Evolutionary conservation across 2,888 invertebrate genomes (phyloP), one percentile per base, ranked within the genome.

Genomic region (Cyclophora albipunctata): DNA sequence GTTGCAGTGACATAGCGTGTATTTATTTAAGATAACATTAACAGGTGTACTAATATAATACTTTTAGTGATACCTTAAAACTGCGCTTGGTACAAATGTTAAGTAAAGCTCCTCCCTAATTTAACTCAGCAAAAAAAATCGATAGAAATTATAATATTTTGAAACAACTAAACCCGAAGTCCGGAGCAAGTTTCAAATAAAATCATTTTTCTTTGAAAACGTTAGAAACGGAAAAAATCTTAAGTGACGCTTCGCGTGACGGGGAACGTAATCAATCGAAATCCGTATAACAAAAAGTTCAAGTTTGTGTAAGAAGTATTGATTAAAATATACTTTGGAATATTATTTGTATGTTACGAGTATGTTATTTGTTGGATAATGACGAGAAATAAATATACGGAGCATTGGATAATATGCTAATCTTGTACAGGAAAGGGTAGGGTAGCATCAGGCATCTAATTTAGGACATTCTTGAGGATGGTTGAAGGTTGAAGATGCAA

Each of bases 201-300:
- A 73, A 76, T 76, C 67, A 67, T 66, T 63, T 68, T 74, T 67
- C 67, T 66, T 66, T 48, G 51, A 54, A 20, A 65, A 74, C 62
- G 65, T 65, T 76, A 70, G 69, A 67, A 74, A 71, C 64, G 70
- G 55, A 75, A 80, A 76, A 82, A 84, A 81, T 80, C 81, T 78
- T 84, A 87, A 87, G 84, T 72, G 82, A 77, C 60, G 66, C 63
- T 69, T 87, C 62, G 86, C 86, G 86, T 87, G 86, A 78, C 78
- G 67, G 60, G 66, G 68, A 66, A 59, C 69, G 66, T 77, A 80
- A 80, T 78, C 83, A 83, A 75, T 79, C 66, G 70, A 77, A 78
- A 73, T 78, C 77, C 64, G 70, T 59, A 63, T 60, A 49, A 61
- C 62, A 54, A 58, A 52, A 51, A 52, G 51, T 58, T 58, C 55